These are phyloP conservation scores for Gastrophryne carolinensis DNA, from an alignment of 2,797 vertebrate species.

Conservation along the genomic window DNA sequence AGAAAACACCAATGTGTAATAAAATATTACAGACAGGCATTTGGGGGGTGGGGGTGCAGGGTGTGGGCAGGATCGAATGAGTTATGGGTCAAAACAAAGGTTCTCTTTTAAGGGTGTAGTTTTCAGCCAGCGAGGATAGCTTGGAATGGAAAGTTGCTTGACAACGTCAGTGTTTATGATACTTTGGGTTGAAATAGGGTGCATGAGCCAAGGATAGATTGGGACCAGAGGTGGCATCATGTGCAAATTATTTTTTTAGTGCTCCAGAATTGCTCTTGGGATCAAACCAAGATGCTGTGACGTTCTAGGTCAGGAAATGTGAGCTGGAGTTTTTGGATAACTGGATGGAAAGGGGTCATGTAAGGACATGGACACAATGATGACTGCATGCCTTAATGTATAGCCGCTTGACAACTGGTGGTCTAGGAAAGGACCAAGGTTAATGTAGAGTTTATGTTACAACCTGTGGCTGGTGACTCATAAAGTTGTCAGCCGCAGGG, in stretches of 20 bases:
- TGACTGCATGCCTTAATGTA: background rate
- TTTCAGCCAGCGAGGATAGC: background rate
- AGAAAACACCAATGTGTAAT: background rate
- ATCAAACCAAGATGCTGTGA: background rate
- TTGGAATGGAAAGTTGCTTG: background rate
- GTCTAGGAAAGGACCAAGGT: no score
- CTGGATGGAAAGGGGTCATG: background rate
- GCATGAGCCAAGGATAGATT: background rate
- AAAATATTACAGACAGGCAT: background rate
- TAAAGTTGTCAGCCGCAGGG: no score
- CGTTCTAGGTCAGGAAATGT: background rate
- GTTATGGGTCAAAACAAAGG: background rate
- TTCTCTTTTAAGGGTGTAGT: background rate
- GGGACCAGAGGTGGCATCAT: background rate
- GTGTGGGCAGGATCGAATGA: background rate
- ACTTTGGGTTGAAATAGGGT: background rate
- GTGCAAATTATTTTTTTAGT: background rate
- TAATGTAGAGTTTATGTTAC: no score
- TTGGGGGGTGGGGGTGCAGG: background rate
- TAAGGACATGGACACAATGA: constrained; percentile 3
- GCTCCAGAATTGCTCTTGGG: background rate
- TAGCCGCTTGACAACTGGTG: background rate
- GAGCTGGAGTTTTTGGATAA: background rate
- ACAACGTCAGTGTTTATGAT: background rate
- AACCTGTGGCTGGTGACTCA: no score